Conservation (phyloP, 1,140 invertebrate genomes). For the Nymphalis io region DNA sequence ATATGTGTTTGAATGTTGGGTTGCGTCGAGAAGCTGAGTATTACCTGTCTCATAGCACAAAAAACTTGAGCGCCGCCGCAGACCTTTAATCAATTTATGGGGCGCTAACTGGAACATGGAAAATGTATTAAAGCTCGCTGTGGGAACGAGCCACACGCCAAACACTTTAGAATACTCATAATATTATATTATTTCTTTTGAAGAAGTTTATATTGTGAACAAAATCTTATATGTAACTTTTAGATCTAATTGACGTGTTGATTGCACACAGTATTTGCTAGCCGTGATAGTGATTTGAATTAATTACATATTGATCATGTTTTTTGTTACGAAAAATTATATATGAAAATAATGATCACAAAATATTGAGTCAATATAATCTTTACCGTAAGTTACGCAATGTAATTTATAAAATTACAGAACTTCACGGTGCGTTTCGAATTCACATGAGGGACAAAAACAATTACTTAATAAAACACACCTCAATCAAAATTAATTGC, state of each 20-base stretch:
- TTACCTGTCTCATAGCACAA: constrained; percentile 63
- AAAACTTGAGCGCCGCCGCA: constrained; percentile 73
- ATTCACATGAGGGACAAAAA: constrained; percentile 74
- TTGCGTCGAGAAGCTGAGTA: constrained; percentile 29
- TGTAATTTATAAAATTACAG: constrained; percentile 37
- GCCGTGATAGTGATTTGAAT: no score
- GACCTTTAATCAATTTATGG: constrained; percentile 79
- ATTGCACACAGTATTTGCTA: not conserved
- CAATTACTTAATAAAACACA: constrained; percentile 80
- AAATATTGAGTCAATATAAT: no score
- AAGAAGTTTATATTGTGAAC: constrained; percentile 34
- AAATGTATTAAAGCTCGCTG: constrained; percentile 79
- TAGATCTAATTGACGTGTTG: constrained; percentile 20
- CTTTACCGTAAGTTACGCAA: constrained; percentile 22
- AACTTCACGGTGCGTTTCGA: constrained; percentile 63
- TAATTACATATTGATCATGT: no score
- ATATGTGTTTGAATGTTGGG: constrained; percentile 15
- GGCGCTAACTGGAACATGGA: constrained; percentile 79
- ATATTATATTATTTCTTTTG: constrained; percentile 48
- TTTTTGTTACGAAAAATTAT: no score
- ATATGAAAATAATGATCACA: no score
- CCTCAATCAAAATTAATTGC: constrained; percentile 77
- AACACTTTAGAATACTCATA: constrained; percentile 62
- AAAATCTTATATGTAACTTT: constrained; percentile 26
- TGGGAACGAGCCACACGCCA: constrained; percentile 70